Evolutionary conservation across 2,797 vertebrate genomes (phyloP).

Genomic region (Crypturellus tataupa): DNA sequence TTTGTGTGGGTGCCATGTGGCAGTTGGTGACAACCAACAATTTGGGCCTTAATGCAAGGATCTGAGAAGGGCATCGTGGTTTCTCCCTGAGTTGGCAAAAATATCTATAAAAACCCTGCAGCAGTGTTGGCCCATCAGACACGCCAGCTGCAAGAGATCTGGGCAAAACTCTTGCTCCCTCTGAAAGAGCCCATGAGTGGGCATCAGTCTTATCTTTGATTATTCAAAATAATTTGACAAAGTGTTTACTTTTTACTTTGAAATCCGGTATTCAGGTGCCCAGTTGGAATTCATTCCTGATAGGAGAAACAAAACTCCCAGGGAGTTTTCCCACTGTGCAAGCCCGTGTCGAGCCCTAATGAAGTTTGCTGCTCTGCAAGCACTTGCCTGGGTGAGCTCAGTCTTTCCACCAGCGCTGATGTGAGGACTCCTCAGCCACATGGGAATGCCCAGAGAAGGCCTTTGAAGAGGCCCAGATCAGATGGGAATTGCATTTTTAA

Average conservation of each 20-base stretch:
- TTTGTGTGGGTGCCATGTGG: not conserved
- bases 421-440: not conserved
- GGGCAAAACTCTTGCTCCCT: not conserved
- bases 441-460: slow-evolving; percentile 71
- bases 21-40: not conserved
- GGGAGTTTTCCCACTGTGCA: not conserved
- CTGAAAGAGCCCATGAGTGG: not conserved
- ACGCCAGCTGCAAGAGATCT: not conserved
- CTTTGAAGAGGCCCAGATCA: slow-evolving; percentile 64
- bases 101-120: not conserved
- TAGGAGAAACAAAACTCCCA: slow-evolving; percentile 18
- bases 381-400: slow-evolving; percentile 43
- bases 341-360: not conserved
- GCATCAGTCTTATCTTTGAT: not conserved
- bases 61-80: rapidly evolving
- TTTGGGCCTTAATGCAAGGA: not conserved
- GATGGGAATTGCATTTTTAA: slow-evolving; percentile 70
- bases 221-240: not conserved
- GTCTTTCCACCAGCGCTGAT: slow-evolving; percentile 15
- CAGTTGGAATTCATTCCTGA: not conserved
- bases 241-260: slow-evolving; percentile 14
- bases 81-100: not conserved
- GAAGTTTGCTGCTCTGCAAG: slow-evolving; percentile 2
- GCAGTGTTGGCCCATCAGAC: not conserved
- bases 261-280: slow-evolving; percentile 10